Conservation (phyloP, 2,888 invertebrate genomes). For the Rosalia funebris region DNA sequence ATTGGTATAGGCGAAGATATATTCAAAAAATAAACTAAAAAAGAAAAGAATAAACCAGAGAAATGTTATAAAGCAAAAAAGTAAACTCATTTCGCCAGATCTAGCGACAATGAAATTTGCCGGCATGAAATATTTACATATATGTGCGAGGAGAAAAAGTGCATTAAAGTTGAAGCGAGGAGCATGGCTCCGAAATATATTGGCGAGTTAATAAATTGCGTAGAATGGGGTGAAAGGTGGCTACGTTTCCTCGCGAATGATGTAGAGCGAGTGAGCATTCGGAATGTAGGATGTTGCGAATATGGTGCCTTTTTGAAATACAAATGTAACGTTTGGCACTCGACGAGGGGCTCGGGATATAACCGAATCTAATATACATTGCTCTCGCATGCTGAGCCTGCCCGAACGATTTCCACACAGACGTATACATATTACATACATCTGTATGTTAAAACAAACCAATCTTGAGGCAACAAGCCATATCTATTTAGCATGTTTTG, state of each 20-base stretch:
- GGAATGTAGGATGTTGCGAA: slow-evolving; percentile 13
- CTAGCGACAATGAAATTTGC: too few species aligned
- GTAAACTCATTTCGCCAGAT: too few species aligned
- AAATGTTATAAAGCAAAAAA: too few species aligned
- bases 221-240: slow-evolving; percentile 30
- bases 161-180: slow-evolving; percentile 1
- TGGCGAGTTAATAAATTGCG: slow-evolving; percentile 29
- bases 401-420: slow-evolving; percentile 54
- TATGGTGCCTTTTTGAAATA: slow-evolving; percentile 23
- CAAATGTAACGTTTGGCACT: slow-evolving; percentile 27
- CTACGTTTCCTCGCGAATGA: slow-evolving; percentile 24
- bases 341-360: slow-evolving; percentile 25
- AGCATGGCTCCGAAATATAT: slow-evolving; percentile 18
- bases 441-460: slow-evolving; percentile 62
- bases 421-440: slow-evolving; percentile 60
- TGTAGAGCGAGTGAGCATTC: slow-evolving; percentile 11
- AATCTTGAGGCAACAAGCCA: slow-evolving; percentile 59
- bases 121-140: not conserved
- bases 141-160: not conserved
- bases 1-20: too few species aligned
- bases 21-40: too few species aligned
- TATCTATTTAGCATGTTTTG: slow-evolving; percentile 43
- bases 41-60: too few species aligned
- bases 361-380: slow-evolving; percentile 48
- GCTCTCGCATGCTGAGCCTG: slow-evolving; percentile 52